These are phyloP conservation scores for Pseudococcus jackbeardsleyi DNA, from an alignment of 2,888 invertebrate genomes.

Conservation along the genomic window DNA sequence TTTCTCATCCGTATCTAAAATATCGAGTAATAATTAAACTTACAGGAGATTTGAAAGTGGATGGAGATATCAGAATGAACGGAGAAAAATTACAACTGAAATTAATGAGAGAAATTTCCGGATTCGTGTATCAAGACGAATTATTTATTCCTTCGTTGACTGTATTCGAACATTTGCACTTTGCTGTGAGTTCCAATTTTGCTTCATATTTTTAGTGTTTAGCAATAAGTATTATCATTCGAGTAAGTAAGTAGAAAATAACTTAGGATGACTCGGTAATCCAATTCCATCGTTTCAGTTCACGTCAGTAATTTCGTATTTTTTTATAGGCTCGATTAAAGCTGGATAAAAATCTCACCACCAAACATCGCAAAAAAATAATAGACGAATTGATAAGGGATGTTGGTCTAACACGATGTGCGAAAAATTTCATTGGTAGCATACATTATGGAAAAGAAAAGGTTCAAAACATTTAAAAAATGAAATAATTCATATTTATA, in stretches of 20 bases:
- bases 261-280: background rate
- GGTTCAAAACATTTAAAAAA: background rate
- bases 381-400: slow-evolving; percentile 81
- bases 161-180: slow-evolving; percentile 87
- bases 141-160: slow-evolving; percentile 88
- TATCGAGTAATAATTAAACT: no score
- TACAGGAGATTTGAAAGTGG: background rate
- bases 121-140: slow-evolving; percentile 93
- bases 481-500: background rate
- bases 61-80: slow-evolving; percentile 29
- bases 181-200: slow-evolving; percentile 77
- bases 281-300: background rate
- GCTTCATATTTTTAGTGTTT: no score
- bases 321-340: slow-evolving; percentile 80
- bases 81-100: slow-evolving; percentile 67
- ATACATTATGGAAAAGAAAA: slow-evolving; percentile 67
- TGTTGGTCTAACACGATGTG: slow-evolving; percentile 79
- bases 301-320: background rate
- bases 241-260: no score
- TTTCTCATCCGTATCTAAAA: no score
- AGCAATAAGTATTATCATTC: no score
- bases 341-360: slow-evolving; percentile 79
- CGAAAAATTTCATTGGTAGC: slow-evolving; percentile 82
- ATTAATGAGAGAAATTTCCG: slow-evolving; percentile 85
- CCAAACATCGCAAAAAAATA: slow-evolving; percentile 75